These are phyloP conservation scores for Nymphalis urticae DNA, from an alignment of 2,888 invertebrate species.

Conservation along the genomic window DNA sequence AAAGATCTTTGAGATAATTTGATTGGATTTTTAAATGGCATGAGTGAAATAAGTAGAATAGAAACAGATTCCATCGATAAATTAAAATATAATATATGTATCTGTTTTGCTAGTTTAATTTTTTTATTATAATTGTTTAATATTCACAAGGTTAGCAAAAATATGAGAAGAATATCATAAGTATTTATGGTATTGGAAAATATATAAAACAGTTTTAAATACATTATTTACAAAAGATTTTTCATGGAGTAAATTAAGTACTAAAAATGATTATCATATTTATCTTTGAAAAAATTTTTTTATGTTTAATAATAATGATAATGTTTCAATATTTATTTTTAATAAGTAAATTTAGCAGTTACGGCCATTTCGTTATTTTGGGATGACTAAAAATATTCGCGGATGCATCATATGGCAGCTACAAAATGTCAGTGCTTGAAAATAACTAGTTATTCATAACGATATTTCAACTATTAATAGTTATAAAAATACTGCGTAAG, in stretches of 20 bases:
- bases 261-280: no score
- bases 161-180: no score
- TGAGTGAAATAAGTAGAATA: background rate
- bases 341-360: background rate
- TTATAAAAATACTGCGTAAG: constrained; percentile 1
- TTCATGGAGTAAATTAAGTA: no score
- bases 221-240: no score
- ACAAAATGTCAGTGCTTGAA: constrained; percentile 21
- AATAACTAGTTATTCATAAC: constrained; percentile 13
- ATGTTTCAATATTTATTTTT: background rate
- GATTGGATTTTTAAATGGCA: background rate
- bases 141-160: no score
- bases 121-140: no score
- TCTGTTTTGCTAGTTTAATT: no score
- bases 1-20: constrained; percentile 21
- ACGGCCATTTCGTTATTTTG: constrained; percentile 26
- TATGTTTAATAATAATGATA: background rate
- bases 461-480: background rate
- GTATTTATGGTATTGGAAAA: no score
- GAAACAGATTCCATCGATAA: background rate
- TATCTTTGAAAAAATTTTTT: no score
- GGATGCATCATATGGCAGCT: constrained; percentile 32
- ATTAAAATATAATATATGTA: no score
- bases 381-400: constrained; percentile 29
- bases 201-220: no score